Conservation (phyloP, 1,140 invertebrate genomes). For the Caenorhabditis inopinata region DNA sequence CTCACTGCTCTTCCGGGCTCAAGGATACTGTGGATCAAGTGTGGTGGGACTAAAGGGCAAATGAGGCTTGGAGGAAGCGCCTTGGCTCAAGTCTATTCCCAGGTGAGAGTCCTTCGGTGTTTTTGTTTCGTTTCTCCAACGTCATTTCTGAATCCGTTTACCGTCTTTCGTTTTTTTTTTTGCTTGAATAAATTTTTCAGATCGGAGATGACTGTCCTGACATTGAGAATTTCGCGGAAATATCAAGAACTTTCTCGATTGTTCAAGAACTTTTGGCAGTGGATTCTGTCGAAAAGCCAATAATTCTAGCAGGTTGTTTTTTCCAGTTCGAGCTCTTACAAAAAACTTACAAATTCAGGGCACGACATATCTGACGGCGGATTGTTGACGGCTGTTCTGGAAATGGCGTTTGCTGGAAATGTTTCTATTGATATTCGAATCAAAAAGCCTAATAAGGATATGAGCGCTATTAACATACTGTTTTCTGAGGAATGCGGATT, state of each 20-base stretch:
- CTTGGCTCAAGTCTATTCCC: slow-evolving; percentile 83
- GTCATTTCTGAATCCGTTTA: too few relatives aligned
- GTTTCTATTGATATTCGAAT: slow-evolving; percentile 73
- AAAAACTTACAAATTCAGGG: slow-evolving; percentile 63
- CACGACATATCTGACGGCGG: slow-evolving; percentile 97
- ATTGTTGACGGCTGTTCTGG: slow-evolving; percentile 81
- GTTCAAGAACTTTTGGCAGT: slow-evolving; percentile 74
- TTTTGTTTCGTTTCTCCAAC: neutral
- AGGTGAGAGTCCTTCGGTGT: neutral
- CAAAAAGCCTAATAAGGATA: neutral
- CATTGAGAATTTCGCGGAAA: slow-evolving; percentile 73
- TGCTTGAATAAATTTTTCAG: slow-evolving; percentile 66
- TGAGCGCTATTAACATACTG: slow-evolving; percentile 67
- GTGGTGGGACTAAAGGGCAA: slow-evolving; percentile 68
- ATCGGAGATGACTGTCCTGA: slow-evolving; percentile 80
- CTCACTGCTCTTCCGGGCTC: slow-evolving; percentile 71
- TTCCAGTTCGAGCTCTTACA: neutral
- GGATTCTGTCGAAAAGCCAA: neutral
- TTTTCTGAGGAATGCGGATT: slow-evolving; percentile 90
- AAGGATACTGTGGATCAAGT: neutral
- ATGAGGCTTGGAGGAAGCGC: slow-evolving; percentile 83
- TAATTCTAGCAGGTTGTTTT: slow-evolving; percentile 73
- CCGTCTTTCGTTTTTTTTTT: neutral
- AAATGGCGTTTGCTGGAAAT: slow-evolving; percentile 91
- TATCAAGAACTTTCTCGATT: slow-evolving; percentile 78